phyloP scores from a whole-genome alignment of 2,888 invertebrate genomes.

The Acleris emargana region DNA sequence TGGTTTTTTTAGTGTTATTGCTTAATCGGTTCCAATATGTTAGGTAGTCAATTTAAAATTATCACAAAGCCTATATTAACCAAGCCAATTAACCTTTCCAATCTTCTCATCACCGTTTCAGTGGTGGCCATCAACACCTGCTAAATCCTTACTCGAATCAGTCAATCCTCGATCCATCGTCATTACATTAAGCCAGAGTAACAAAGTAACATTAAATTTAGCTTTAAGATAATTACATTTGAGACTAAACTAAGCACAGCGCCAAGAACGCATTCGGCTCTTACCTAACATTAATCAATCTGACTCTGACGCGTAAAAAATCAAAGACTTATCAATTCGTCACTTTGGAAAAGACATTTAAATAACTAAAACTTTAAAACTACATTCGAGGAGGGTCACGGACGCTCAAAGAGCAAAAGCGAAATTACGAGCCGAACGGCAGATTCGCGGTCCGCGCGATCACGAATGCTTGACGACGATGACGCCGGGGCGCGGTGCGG shows the following conservation, averaged over 20 bases:
- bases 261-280: conserved; percentile 64
- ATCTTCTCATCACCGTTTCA: conserved; percentile 41
- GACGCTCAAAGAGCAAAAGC: conserved; percentile 66
- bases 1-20: conserved; percentile 51
- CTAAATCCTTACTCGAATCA: conserved; percentile 69
- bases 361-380: conserved; percentile 75
- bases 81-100: conserved; percentile 46
- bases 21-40: conserved; percentile 47
- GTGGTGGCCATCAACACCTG: conserved; percentile 52
- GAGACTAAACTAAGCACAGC: conserved; percentile 80
- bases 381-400: conserved; percentile 80
- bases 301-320: conserved; percentile 66
- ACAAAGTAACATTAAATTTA: conserved; percentile 52
- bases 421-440: conserved; percentile 57
- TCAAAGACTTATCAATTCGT: conserved; percentile 80
- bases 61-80: conserved; percentile 56
- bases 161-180: conserved; percentile 66
- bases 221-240: conserved; percentile 68
- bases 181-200: conserved; percentile 59
- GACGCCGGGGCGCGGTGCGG: conserved; percentile 90
- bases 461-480: conserved; percentile 95
- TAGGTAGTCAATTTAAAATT: conserved; percentile 33
- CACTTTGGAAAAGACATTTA: conserved; percentile 80
- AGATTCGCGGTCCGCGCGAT: conserved; percentile 71
- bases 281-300: conserved; percentile 59